A percentile compares a stretch with the other conserved stretches of the same genome.
Evolutionary conservation across 2,797 vertebrate species (phyloP).

Genomic region (Pangasius macronema): DNA sequence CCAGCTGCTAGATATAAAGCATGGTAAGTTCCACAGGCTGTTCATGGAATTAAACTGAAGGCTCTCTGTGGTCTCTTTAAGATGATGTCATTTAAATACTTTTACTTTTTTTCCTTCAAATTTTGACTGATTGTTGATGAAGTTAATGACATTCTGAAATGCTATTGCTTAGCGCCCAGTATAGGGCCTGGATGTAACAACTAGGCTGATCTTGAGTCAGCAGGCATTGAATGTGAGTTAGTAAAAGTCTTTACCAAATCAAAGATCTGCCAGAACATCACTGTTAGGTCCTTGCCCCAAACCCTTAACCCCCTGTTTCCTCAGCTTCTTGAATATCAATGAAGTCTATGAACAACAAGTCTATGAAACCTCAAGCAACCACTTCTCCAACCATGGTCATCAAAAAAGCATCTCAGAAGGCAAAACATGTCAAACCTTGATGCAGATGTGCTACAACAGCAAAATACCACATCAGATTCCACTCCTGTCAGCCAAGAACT

Average conservation of each 20-base stretch:
- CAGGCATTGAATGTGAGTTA: background rate
- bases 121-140: background rate
- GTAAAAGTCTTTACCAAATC: background rate
- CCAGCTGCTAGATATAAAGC: conserved; percentile 71
- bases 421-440: background rate
- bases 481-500: background rate
- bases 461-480: background rate
- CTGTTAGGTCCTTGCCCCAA: background rate
- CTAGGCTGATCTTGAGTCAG: background rate
- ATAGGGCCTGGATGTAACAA: background rate
- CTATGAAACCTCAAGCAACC: background rate
- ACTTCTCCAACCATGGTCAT: background rate
- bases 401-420: background rate
- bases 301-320: background rate
- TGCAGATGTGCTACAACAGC: background rate
- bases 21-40: background rate
- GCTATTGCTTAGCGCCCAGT: background rate
- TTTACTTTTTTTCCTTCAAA: background rate
- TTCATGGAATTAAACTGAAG: conserved; percentile 20
- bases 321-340: background rate
- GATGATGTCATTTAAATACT: conserved; percentile 24
- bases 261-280: background rate
- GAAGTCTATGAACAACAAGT: background rate
- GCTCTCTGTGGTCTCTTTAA: conserved; percentile 29
- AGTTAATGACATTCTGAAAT: background rate